Evolutionary conservation across 2,797 vertebrate species (phyloP), one percentile per base, ranked within the genome.

Genomic region (Paedocypris micromegethes): DNA sequence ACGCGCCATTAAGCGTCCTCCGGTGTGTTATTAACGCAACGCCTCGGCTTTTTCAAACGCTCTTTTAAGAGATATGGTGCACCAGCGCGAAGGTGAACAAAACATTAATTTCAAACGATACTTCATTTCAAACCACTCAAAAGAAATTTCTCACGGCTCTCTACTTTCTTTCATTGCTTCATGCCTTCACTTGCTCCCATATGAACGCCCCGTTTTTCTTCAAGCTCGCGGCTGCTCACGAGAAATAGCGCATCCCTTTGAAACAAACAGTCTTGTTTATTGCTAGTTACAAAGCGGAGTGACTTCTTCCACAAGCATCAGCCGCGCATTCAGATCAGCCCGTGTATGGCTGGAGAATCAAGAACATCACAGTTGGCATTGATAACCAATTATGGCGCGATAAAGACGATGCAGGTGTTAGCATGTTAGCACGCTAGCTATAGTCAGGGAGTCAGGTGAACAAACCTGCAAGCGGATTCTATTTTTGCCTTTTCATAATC

Each of bases 71-170:
- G 68, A 70, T 58, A 70, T 55, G 46, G 59, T 56, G 59, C 59
- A 56, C 59, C 53, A 62, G 58, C 42, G 57, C 55, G 58, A 73
- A 68, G 61, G 62, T 68, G 61, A 74, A 74, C 41, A 66, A 70
- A 70, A 75, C 68, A 75, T 66, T 75, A 44, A 66, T 71, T 61
- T 62, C 58, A 71, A 66, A 69, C 9, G 64, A 53, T 56, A 48
- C 64, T 71, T 71, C 63, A 54, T 64, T 75, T 71, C 60, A 75
- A 74, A 75, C 69, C 64, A 63, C 68, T 70, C 68, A 70, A 70
- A 70, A 56, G 68, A 48, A 67, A 71, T 71, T 70, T 60, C 62
- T 62, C 54, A 65, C 58, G 52, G 63, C 57, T 70, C 49, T 73
- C 72, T 7, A 70, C 39, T 66, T 41, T 42, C 70, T 77, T 71